Conservation (phyloP, 2,888 invertebrate species). For the Oligia strigilis region DNA sequence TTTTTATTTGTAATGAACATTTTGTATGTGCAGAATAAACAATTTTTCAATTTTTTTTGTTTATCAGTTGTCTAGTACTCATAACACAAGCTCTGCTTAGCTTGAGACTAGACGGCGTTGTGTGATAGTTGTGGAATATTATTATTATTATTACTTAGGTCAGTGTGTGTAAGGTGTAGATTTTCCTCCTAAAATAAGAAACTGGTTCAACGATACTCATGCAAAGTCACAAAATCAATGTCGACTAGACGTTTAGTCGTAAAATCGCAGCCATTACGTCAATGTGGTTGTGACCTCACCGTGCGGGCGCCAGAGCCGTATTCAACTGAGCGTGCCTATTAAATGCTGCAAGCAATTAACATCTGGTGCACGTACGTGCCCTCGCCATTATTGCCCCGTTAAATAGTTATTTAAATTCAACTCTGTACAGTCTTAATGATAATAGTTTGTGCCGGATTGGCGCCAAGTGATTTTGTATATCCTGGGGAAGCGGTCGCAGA, state of each 20-base stretch:
- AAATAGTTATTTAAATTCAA: slow-evolving; percentile 87
- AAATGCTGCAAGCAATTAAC: slow-evolving; percentile 85
- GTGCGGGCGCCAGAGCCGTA: slow-evolving; percentile 63
- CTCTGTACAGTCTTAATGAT: slow-evolving; percentile 70
- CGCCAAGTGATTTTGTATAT: slow-evolving; percentile 70
- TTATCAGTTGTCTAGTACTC: no score
- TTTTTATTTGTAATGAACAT: no score
- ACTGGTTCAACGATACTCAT: slow-evolving; percentile 29
- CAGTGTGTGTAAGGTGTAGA: no score
- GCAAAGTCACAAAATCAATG: slow-evolving; percentile 61
- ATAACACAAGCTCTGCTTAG: no score
- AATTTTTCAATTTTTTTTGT: no score
- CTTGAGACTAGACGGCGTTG: no score
- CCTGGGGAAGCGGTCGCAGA: slow-evolving; percentile 32
- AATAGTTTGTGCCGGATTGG: slow-evolving; percentile 70
- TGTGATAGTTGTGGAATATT: no score
- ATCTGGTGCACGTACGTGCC: slow-evolving; percentile 80
- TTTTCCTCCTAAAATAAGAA: slow-evolving; percentile 9
- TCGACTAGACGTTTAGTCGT: slow-evolving; percentile 49
- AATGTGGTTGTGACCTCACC: slow-evolving; percentile 61
- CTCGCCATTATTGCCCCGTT: slow-evolving; percentile 78
- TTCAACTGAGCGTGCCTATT: slow-evolving; percentile 75
- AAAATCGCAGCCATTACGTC: slow-evolving; percentile 61
- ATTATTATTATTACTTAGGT: no score
- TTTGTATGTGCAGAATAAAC: no score